Percentiles rank a stretch among this genome's conserved stretches.
These are phyloP conservation scores for Drosophila testacea DNA, from an alignment of 2,888 invertebrate genomes.

Conservation along the genomic window DNA sequence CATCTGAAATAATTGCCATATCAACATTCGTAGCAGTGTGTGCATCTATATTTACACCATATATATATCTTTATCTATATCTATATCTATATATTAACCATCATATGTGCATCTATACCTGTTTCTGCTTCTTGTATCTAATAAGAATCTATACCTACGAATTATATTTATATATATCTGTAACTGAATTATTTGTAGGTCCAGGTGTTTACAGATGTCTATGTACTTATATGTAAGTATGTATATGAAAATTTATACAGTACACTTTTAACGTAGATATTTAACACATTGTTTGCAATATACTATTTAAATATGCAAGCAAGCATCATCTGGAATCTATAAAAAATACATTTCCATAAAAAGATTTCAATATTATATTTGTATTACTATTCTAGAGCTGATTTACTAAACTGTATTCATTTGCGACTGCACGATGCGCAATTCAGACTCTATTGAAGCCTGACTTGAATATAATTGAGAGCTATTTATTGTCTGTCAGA, in stretches of 20 bases:
- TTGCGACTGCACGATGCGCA: no score
- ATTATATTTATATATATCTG: no score
- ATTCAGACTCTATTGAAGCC: background rate
- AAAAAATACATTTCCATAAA: background rate
- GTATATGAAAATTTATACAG: background rate
- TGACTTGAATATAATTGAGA: constrained; percentile 13
- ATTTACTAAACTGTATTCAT: no score
- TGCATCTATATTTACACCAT: no score
- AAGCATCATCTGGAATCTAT: background rate
- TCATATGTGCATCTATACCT: no score
- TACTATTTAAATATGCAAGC: background rate
- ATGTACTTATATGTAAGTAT: background rate
- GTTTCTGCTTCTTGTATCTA: no score
- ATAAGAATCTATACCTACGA: no score
- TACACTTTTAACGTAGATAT: background rate
- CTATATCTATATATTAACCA: no score
- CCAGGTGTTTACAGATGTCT: no score
- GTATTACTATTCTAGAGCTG: background rate
- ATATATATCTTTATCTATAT: background rate
- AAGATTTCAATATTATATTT: background rate
- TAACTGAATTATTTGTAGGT: no score
- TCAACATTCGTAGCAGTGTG: no score
- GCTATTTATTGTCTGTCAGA: constrained; percentile 6
- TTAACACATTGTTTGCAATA: background rate
- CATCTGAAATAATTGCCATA: background rate